phyloP scores from a whole-genome alignment of 2,888 invertebrate species.

The Terebella lapidaria region DNA sequence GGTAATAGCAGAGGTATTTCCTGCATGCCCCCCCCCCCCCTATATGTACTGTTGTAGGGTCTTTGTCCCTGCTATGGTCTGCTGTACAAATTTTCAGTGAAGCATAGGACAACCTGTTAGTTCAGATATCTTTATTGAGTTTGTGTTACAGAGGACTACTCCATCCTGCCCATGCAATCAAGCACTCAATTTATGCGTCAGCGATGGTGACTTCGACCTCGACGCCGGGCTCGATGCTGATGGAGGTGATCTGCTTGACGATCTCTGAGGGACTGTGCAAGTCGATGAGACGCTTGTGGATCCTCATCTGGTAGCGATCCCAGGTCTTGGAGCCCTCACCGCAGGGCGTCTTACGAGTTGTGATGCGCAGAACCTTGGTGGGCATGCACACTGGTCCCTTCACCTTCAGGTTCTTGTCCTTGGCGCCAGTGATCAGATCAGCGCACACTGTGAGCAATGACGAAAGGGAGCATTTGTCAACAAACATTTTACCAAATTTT shows the following conservation, averaged over 20 bases:
- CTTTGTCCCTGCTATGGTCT: too few relatives aligned
- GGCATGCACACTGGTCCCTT: slow-evolving; percentile 99
- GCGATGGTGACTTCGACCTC: slow-evolving; percentile 99
- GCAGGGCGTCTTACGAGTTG: slow-evolving; percentile 98
- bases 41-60: too few relatives aligned
- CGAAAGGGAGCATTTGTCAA: too few relatives aligned
- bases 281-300: slow-evolving; percentile 96
- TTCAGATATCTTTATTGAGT: too few relatives aligned
- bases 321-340: slow-evolving; percentile 99
- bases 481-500: too few relatives aligned
- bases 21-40: too few relatives aligned
- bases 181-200: slow-evolving; percentile 60
- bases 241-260: slow-evolving; percentile 97
- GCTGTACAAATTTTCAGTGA: too few relatives aligned
- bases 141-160: too few relatives aligned
- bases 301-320: slow-evolving; percentile 97
- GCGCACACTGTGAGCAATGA: slow-evolving; percentile 71
- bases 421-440: slow-evolving; percentile 92
- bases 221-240: slow-evolving; percentile 98
- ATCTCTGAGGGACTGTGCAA: slow-evolving; percentile 97
- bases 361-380: slow-evolving; percentile 94
- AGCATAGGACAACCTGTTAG: too few relatives aligned
- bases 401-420: slow-evolving; percentile 92
- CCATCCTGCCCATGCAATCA: too few relatives aligned
- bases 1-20: too few relatives aligned